phyloP scores from a whole-genome alignment of 2,797 vertebrate genomes.

The Sebastes minor region DNA sequence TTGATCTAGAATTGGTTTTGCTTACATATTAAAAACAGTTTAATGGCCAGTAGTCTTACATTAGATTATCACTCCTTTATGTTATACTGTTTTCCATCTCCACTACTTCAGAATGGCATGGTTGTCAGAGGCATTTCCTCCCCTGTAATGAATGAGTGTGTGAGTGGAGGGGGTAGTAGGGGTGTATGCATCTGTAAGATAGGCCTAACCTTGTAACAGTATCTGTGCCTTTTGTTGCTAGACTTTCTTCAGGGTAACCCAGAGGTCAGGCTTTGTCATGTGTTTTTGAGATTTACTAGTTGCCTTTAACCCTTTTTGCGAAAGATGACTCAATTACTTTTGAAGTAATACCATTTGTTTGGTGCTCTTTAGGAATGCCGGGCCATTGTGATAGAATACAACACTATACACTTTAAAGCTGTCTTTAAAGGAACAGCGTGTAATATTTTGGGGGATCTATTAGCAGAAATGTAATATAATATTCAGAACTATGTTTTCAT shows the following conservation, averaged over 20 bases:
- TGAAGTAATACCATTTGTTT: slow-evolving; percentile 12
- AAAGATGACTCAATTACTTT: slow-evolving; percentile 39
- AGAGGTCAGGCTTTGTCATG: slow-evolving; percentile 64
- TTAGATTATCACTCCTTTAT: slow-evolving; percentile 25
- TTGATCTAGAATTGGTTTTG: slow-evolving; percentile 45
- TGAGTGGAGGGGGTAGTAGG: background rate
- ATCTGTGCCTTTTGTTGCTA: slow-evolving; percentile 67
- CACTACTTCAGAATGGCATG: slow-evolving; percentile 1
- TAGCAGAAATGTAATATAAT: too few species aligned
- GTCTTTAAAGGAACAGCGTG: background rate
- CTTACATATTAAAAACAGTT: slow-evolving; percentile 44
- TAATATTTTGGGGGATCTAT: too few species aligned
- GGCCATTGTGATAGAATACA: background rate
- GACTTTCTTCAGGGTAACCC: slow-evolving; percentile 59
- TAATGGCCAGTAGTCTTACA: slow-evolving; percentile 23
- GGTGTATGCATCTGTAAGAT: slow-evolving; percentile 41
- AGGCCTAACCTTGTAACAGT: slow-evolving; percentile 56
- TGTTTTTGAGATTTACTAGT: slow-evolving; percentile 67
- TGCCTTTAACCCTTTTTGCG: slow-evolving; percentile 12
- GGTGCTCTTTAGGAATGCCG: background rate
- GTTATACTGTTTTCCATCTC: slow-evolving; percentile 34
- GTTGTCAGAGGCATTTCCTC: slow-evolving; percentile 44
- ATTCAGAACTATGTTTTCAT: too few species aligned
- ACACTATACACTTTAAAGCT: background rate
- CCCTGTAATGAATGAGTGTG: slow-evolving; percentile 39